phyloP scores from a whole-genome alignment of 2,888 invertebrate species.

The Thecocarcelia acutangulata region DNA sequence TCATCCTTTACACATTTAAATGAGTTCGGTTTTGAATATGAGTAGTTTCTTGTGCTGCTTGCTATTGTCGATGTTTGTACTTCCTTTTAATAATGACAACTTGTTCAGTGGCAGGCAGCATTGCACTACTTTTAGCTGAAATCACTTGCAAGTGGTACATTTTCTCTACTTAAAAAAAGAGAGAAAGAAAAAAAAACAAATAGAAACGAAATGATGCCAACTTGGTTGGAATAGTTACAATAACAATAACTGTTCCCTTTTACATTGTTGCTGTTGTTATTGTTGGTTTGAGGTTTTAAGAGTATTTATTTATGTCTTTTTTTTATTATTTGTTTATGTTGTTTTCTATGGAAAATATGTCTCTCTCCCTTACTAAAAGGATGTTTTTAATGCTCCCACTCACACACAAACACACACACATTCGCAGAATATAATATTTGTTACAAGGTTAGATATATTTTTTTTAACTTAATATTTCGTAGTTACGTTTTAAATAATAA shows the following conservation, averaged over 20 bases:
- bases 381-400: constrained; percentile 5
- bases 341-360: background rate
- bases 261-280: constrained; percentile 35
- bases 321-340: constrained; percentile 2
- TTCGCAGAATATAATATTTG: constrained; percentile 30
- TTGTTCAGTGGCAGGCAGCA: constrained; percentile 11
- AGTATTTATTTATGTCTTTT: background rate
- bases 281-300: constrained; percentile 16
- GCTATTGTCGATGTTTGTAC: constrained; percentile 26
- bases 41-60: constrained; percentile 4
- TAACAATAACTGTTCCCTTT: constrained; percentile 37
- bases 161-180: no score
- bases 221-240: constrained; percentile 47
- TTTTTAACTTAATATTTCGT: constrained; percentile 5
- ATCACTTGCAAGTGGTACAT: constrained; percentile 6
- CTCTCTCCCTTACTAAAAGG: constrained; percentile 26
- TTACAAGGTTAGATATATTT: constrained; percentile 54
- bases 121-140: constrained; percentile 21
- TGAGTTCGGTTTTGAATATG: constrained; percentile 3
- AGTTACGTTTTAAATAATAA: background rate
- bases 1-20: constrained; percentile 24
- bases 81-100: constrained; percentile 38
- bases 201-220: constrained; percentile 51
- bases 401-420: background rate
- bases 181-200: constrained; percentile 2